Evolutionary conservation across 2,113 vertebrate species (phyloP).

Genomic region (Chionodraco myersi): DNA sequence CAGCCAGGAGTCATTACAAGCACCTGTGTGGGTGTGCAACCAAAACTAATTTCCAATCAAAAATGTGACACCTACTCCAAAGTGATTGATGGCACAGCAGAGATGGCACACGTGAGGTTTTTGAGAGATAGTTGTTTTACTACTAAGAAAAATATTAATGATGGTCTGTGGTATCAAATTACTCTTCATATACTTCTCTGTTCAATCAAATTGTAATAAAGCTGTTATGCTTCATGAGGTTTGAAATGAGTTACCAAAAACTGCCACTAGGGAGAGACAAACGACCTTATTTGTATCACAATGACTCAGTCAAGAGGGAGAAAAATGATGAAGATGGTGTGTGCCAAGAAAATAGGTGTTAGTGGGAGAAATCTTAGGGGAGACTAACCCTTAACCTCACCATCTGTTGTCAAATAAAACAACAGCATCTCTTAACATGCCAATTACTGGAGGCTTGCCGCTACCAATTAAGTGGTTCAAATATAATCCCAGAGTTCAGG

Average conservation of each 20-base stretch:
- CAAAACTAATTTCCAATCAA: not conserved
- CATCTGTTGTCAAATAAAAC: not conserved
- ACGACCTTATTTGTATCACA: not conserved
- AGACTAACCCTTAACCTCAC: not conserved
- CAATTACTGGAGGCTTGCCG: not conserved
- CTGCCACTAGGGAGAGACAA: constrained; percentile 71
- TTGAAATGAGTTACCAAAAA: constrained; percentile 7
- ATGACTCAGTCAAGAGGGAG: not conserved
- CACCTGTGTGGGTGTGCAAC: not conserved
- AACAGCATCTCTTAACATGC: not conserved
- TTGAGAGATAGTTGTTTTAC: too few species aligned
- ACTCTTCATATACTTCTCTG: not conserved
- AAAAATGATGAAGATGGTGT: too few species aligned
- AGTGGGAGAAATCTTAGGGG: too few species aligned
- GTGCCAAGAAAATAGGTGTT: not conserved
- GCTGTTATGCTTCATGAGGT: not conserved
- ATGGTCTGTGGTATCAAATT: not conserved
- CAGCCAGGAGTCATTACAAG: not conserved
- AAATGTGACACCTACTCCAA: not conserved
- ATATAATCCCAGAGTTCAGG: not conserved
- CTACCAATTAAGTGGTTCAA: not conserved
- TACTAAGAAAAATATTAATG: not conserved
- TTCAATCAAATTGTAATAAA: not conserved
- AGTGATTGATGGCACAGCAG: not conserved
- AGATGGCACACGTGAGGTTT: not conserved